Base-by-base conservation (phyloP, 2,797 vertebrate species). In the Sebastolobus alascanus region DNA sequence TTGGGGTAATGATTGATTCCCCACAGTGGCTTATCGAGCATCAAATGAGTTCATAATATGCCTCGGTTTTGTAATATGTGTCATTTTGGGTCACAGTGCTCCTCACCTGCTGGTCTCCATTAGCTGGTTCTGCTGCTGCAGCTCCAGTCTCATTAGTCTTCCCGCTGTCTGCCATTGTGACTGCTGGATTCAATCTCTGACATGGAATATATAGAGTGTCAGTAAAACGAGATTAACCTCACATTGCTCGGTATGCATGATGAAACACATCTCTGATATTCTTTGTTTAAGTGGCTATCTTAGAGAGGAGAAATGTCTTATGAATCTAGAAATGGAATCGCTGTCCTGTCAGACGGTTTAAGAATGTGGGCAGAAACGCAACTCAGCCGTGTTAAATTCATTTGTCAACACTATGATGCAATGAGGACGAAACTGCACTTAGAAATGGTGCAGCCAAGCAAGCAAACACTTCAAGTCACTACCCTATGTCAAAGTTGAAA, bases 61-160 rank as follows among this genome's bases (percentile, higher is more conserved):
- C 31, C 68, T 50, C 1, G n/a, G 73, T 71, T 82, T 70, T 80
- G 68, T 73, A 80, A 84, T 64, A 31, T 29, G 69, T 75, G 77
- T 82, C 60, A 86, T 77, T 69, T 63, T 35, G 27, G 79, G 83
- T 87, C 68, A 84, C 50, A 14, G 58, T 64, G 67, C 46, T 82
- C 72, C 87, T 92, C 85, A 96, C 96, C 95, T 95, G 94, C 84
- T 94, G 92, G 33, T 96, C 94, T 87, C 72, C 90, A 78, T 92
- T 70, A 78, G 82, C 68, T 11, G 83, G 43, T 78, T 92, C 83
- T 75, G 85, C 80, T 67, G 86, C 76, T 35, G 80, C 80, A 63
- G 82, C 82, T 65, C 67, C 92, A 37, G 61, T 81, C 84, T 93
- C 90, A 80, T 77, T 85, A 75, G 77, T 84, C 82, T 93, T 93